Percentiles rank a stretch among this genome's conserved stretches.
Evolutionary conservation across 2,797 vertebrate genomes (phyloP).

Genomic region (Telmatherina bonti): DNA sequence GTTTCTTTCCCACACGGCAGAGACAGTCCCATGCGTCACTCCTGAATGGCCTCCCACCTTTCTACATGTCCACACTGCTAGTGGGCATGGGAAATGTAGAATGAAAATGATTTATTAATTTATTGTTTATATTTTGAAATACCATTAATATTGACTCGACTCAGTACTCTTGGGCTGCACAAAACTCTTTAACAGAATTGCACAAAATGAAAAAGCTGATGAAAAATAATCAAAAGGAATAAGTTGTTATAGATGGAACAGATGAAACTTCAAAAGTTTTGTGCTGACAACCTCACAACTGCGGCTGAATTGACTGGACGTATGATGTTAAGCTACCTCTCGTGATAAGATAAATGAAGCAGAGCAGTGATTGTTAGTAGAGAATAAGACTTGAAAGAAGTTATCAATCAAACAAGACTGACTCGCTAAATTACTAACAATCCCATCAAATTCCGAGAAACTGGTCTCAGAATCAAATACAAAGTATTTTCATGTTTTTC

Average conservation of each 20-base stretch:
- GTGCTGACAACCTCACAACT: slow-evolving; percentile 33
- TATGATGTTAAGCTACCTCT: slow-evolving; percentile 24
- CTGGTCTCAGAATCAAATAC: slow-evolving; percentile 8
- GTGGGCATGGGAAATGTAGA: slow-evolving; percentile 74
- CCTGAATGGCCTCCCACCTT: slow-evolving; percentile 65
- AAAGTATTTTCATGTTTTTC: not conserved
- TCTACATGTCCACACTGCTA: slow-evolving; percentile 24
- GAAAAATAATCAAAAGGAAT: not conserved
- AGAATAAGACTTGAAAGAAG: slow-evolving; percentile 43
- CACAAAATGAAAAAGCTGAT: not conserved
- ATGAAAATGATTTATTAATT: slow-evolving; percentile 26
- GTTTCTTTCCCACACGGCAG: slow-evolving; percentile 75
- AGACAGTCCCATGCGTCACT: slow-evolving; percentile 63
- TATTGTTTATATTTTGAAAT: slow-evolving; percentile 3
- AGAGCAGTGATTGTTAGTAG: slow-evolving; percentile 33
- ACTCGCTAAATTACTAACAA: slow-evolving; percentile 21
- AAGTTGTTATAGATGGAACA: not conserved
- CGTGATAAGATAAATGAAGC: slow-evolving; percentile 48
- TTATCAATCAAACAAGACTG: slow-evolving; percentile 38
- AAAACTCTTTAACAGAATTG: not conserved
- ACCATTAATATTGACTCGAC: slow-evolving; percentile 18
- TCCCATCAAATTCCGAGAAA: slow-evolving; percentile 22
- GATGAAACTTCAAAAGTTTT: slow-evolving; percentile 15
- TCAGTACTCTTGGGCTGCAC: not conserved
- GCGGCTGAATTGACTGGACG: slow-evolving; percentile 22